Conservation (phyloP, 2,113 vertebrate genomes). For the Oceanites oceanicus region DNA sequence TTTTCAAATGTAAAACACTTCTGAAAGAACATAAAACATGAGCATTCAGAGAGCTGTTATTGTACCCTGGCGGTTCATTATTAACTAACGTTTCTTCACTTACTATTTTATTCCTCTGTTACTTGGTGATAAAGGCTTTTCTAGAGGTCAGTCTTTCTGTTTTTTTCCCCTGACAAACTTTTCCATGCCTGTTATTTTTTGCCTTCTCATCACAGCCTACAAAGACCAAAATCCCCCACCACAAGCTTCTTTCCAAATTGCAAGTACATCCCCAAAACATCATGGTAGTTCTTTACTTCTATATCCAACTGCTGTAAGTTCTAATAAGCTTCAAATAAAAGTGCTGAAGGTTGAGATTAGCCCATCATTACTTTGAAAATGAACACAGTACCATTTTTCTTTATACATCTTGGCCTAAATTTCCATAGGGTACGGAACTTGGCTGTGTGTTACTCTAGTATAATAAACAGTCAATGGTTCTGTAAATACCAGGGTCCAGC, state of each 20-base stretch:
- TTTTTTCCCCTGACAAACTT: fast-evolving
- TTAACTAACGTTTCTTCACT: neutral
- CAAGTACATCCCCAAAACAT: neutral
- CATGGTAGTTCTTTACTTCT: neutral
- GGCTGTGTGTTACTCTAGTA: neutral
- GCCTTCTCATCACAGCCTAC: neutral
- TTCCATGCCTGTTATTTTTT: neutral
- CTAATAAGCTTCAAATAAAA: neutral
- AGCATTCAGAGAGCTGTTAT: neutral
- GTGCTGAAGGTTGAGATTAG: neutral
- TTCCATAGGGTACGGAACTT: neutral
- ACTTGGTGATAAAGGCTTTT: neutral
- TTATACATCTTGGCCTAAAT: neutral
- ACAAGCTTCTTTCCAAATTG: neutral
- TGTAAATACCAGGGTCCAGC: neutral
- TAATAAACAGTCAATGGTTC: neutral
- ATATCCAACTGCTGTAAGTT: neutral
- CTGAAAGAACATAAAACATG: neutral
- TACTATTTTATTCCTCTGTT: neutral
- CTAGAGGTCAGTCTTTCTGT: neutral
- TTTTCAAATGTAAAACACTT: neutral
- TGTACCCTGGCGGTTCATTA: neutral
- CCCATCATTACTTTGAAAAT: neutral
- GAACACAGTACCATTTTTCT: neutral
- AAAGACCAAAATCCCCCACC: neutral